A percentile compares a stretch with the other conserved stretches of the same genome.
phyloP scores from a whole-genome alignment of 2,888 invertebrate species.

The Aleiodes leptofemur region DNA sequence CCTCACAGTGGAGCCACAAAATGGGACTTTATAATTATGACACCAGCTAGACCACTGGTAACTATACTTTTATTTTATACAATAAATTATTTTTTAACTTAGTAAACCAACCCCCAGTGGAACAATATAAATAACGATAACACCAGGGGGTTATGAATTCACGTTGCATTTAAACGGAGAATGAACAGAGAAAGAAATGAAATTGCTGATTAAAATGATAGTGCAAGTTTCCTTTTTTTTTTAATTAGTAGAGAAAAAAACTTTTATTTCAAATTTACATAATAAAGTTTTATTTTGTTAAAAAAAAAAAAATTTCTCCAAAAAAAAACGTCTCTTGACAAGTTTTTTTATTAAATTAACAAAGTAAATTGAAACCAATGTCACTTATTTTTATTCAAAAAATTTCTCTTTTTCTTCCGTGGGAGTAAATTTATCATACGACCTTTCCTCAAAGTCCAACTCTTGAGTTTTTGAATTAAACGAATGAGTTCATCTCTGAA shows the following conservation, averaged over 20 bases:
- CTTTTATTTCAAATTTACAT: too few species aligned
- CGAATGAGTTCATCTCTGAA: constrained; percentile 47
- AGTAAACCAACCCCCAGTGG: constrained; percentile 21
- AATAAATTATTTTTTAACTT: constrained; percentile 15
- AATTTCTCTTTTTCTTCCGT: too few species aligned
- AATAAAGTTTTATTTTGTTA: too few species aligned
- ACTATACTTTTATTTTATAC: background rate
- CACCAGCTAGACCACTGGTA: constrained; percentile 30
- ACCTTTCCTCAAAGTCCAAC: constrained; percentile 31
- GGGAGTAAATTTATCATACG: constrained; percentile 25
- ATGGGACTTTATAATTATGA: constrained; percentile 49
- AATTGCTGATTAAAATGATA: constrained; percentile 10
- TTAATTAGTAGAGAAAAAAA: too few species aligned
- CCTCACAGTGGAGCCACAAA: constrained; percentile 41
- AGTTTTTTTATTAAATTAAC: background rate
- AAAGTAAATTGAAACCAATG: background rate
- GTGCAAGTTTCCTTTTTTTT: background rate
- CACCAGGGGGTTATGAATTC: constrained; percentile 37
- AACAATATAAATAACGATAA: constrained; percentile 47
- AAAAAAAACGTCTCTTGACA: too few species aligned
- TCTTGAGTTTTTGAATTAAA: constrained; percentile 40
- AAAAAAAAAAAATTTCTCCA: too few species aligned
- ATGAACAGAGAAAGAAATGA: constrained; percentile 1
- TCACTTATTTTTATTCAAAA: constrained; percentile 5
- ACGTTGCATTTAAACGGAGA: constrained; percentile 23